Conservation (phyloP, 1,140 invertebrate genomes). For the Lethrus apterus region DNA sequence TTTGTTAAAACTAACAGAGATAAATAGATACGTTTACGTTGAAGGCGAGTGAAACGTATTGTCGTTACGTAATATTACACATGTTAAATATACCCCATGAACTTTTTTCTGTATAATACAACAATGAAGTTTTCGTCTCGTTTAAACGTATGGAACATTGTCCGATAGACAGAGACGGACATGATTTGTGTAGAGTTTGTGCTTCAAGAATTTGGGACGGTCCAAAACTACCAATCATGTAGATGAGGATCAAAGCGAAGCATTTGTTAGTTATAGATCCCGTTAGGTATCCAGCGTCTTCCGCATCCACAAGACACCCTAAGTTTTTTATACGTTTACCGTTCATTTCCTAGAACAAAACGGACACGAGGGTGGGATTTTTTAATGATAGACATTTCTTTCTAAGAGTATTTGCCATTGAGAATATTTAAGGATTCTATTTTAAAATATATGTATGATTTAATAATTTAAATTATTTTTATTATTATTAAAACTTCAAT, state of each 20-base stretch:
- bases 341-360: constrained; percentile 23
- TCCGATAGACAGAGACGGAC: background rate
- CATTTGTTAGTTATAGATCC: constrained; percentile 21
- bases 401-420: too few species aligned
- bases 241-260: constrained; percentile 19
- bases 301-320: constrained; percentile 22
- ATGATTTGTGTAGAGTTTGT: constrained; percentile 1
- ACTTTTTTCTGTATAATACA: constrained; percentile 1
- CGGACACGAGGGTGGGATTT: constrained; percentile 21
- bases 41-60: constrained; percentile 6
- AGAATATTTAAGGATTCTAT: too few species aligned
- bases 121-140: background rate
- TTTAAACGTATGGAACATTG: background rate
- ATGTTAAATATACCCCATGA: constrained; percentile 6
- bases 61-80: constrained; percentile 11
- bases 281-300: constrained; percentile 24
- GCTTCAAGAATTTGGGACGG: constrained; percentile 6
- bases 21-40: background rate
- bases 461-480: too few species aligned
- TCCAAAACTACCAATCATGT: constrained; percentile 18
- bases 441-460: too few species aligned
- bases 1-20: constrained; percentile 5
- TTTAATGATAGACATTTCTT: background rate
- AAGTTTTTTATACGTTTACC: constrained; percentile 22
- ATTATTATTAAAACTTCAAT: too few species aligned